A percentile compares a stretch with the other conserved stretches of the same genome.
These are phyloP conservation scores for Leptopilina clavipes DNA, from an alignment of 1,140 invertebrate genomes.

Conservation along the genomic window DNA sequence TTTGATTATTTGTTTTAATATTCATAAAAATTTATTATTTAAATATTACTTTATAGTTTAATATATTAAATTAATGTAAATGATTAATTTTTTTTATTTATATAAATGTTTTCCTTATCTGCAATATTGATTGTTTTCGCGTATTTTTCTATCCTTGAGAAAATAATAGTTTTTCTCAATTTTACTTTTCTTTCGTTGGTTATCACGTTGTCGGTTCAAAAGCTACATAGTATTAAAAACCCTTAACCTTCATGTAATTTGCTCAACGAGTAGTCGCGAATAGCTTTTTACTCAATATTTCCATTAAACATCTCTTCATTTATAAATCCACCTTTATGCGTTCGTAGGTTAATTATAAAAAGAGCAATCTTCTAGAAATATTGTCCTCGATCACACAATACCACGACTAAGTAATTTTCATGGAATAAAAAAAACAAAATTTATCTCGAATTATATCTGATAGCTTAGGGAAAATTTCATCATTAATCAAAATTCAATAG, in stretches of 20 bases:
- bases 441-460: conserved; percentile 8
- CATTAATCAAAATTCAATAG: conserved; percentile 6
- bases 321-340: background rate
- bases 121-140: background rate
- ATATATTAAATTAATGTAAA: too few species aligned
- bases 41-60: too few species aligned
- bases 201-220: background rate
- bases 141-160: background rate
- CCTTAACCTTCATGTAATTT: conserved; percentile 13
- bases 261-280: background rate
- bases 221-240: background rate
- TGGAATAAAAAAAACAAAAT: background rate
- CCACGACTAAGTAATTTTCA: background rate
- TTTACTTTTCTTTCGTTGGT: background rate
- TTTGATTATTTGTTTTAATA: too few species aligned
- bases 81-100: too few species aligned
- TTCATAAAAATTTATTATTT: too few species aligned
- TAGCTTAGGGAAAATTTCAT: background rate
- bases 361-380: conserved; percentile 7
- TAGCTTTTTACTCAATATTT: conserved; percentile 21
- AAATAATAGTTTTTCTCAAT: background rate
- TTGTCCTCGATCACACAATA: background rate
- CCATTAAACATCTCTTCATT: conserved; percentile 1
- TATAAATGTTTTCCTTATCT: background rate
- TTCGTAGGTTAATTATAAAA: conserved; percentile 19